Percentiles rank a stretch among this genome's conserved stretches.
Evolutionary conservation across 2,888 invertebrate genomes (phyloP).

Genomic region (Plagodis pulveraria): DNA sequence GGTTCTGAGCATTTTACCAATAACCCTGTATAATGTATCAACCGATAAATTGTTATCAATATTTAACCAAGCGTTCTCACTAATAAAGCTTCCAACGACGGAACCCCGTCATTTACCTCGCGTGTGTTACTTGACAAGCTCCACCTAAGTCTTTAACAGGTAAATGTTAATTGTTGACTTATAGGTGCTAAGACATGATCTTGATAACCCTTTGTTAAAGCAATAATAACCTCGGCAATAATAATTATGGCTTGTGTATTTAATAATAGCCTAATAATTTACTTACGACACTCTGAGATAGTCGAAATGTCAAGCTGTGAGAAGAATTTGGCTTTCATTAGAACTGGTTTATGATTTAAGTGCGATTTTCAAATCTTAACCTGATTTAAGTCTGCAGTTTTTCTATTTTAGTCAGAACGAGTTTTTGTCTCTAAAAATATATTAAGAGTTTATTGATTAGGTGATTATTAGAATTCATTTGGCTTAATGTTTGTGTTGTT

Average conservation of each 20-base stretch:
- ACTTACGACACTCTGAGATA: constrained; percentile 1
- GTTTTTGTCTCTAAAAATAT: too few relatives aligned
- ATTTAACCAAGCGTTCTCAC: constrained; percentile 16
- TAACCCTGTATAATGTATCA: too few relatives aligned
- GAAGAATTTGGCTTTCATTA: not conserved
- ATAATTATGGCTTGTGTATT: constrained; percentile 14
- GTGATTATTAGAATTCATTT: too few relatives aligned
- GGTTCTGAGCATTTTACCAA: too few relatives aligned
- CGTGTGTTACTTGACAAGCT: constrained; percentile 17
- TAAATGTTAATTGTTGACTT: constrained; percentile 29
- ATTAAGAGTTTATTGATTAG: too few relatives aligned
- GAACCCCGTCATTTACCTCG: constrained; percentile 14
- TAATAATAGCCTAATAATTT: constrained; percentile 9
- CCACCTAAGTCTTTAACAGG: constrained; percentile 14
- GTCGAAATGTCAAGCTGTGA: constrained; percentile 4
- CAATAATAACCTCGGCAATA: constrained; percentile 14
- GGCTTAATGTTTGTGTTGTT: too few relatives aligned
- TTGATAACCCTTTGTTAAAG: constrained; percentile 27
- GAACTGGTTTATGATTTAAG: too few relatives aligned
- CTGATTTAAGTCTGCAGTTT: too few relatives aligned
- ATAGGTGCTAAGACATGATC: constrained; percentile 27
- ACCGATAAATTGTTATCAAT: not conserved
- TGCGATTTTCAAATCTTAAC: too few relatives aligned
- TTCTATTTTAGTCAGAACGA: too few relatives aligned
- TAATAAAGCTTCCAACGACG: constrained; percentile 9